Conservation (phyloP, 2,113 vertebrate genomes). For the Raja brachyura region DNA sequence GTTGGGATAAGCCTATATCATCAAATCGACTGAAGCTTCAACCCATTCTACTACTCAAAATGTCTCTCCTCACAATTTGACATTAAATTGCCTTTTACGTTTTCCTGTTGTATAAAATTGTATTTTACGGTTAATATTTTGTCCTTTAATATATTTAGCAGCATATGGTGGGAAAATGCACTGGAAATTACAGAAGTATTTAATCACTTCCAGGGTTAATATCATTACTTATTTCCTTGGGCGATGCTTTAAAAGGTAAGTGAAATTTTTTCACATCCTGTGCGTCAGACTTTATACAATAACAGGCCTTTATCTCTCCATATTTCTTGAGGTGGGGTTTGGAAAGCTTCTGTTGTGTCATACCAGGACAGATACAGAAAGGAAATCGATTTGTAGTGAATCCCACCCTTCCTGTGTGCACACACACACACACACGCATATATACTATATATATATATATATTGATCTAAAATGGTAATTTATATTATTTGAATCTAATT, state of each 20-base stretch:
- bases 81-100: background rate
- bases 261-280: slow-evolving; percentile 49
- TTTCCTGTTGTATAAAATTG: no score
- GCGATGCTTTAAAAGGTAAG: slow-evolving; percentile 45
- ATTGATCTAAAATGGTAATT: background rate
- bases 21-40: background rate
- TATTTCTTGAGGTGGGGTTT: slow-evolving; percentile 44
- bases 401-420: background rate
- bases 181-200: background rate
- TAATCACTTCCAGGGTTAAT: background rate
- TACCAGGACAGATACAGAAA: slow-evolving; percentile 10
- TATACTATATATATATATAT: background rate
- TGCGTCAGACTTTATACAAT: slow-evolving; percentile 52
- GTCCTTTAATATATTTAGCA: background rate
- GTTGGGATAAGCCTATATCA: background rate
- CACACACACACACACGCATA: no score
- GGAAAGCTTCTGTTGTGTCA: background rate
- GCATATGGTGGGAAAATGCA: background rate
- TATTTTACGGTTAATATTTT: slow-evolving; percentile 6
- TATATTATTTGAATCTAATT: background rate
- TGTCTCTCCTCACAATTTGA: background rate
- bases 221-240: slow-evolving; percentile 18
- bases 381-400: background rate
- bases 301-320: slow-evolving; percentile 54
- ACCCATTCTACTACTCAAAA: background rate